Evolutionary conservation across 2,113 vertebrate species (phyloP), one percentile per base, ranked within the genome.

Genomic region (Carassius gibelio): DNA sequence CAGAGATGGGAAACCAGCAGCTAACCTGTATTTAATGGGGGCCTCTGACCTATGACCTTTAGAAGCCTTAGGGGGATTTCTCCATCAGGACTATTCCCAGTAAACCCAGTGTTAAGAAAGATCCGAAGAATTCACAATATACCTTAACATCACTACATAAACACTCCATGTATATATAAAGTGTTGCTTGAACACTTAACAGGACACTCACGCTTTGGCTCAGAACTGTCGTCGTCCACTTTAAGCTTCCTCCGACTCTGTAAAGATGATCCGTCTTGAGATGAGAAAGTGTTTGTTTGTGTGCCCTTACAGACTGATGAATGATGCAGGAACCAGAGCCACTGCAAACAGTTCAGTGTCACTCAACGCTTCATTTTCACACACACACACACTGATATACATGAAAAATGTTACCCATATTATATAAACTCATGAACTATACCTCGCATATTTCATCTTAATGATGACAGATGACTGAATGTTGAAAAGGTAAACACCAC

Each of bases 381-480:
- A 26, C 88, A 72, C 2, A 42, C 66, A 68, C 10, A 34, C 23
- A 42, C 11, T 13, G 4, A 50, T 26, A 57, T 57, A 36, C 50
- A 36, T 57, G 50, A 77, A 57, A 77, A 77, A 77, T 77, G 23
- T 36, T 36, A 36, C 19, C 3, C 75, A 77, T 36, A 57, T 57
- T 57, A 14, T 75, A 84, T 26, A 48, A 38, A 62, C 55, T 23
- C 34, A 26, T n/a, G 26, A 71, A 74, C 11, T 45, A 23, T 38
- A 45, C 23, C 45, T 30, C 71, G 21, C 23, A 64, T 61, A 87
- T 88, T 89, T 88, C 89, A 88, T 62, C 84, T 88, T 93, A 94
- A 94, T 93, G 91, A 94, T 92, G 93, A 93, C 91, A 92, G 93
- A 93, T 92, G 79, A 75, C 66, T 1, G 8, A 26, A 26, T 50